Evolutionary conservation across 2,797 vertebrate species (phyloP), one percentile per base, ranked within the genome.

Genomic region (Typhlichthys eigenmanni): DNA sequence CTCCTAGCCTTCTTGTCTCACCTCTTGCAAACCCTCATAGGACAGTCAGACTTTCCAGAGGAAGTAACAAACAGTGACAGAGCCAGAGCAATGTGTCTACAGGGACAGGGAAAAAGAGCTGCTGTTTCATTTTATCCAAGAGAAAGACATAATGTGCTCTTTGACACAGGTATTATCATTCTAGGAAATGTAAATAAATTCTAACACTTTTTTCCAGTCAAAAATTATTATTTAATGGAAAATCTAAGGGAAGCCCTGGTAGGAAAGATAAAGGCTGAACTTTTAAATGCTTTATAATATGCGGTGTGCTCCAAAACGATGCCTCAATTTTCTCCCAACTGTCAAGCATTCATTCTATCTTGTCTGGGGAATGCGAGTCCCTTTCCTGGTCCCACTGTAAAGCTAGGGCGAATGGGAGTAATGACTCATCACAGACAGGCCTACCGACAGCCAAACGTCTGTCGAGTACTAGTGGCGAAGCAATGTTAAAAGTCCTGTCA

Each of bases 371-470:
- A 90, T 85, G 81, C 78, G 76, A 79, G 75, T 87, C 84, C 79
- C 85, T 83, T 82, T 65, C 75, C 62, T 65, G 66, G 65, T 14
- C 12, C 9, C 13, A 48, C 47, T 14, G n/a, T 13, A 48, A 56
- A 14, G 63, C 61, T 57, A 56, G 9, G 74, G 79, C 75, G 63
- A 58, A 72, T 87, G 86, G 87, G 86, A 75, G 76, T 67, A 68
- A 77, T 89, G 84, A 92, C 82, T 89, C 88, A 91, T 88, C 88
- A 89, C 67, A 62, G 19, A n/a, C 46, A 58, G 13, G 7, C 38
- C 38, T 43, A 43, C 38, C 8, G 9, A 43, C 12, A 13, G n/a
- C 24, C 74, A 32, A 60, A 68, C 72, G 71, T 48, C 62, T 53
- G 24, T 29, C 4, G 70, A 68, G 64, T 45, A 48, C 19, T 53